Evolutionary conservation across 2,797 vertebrate genomes (phyloP), one percentile per base, ranked within the genome.

Genomic region (Botia almorhae): DNA sequence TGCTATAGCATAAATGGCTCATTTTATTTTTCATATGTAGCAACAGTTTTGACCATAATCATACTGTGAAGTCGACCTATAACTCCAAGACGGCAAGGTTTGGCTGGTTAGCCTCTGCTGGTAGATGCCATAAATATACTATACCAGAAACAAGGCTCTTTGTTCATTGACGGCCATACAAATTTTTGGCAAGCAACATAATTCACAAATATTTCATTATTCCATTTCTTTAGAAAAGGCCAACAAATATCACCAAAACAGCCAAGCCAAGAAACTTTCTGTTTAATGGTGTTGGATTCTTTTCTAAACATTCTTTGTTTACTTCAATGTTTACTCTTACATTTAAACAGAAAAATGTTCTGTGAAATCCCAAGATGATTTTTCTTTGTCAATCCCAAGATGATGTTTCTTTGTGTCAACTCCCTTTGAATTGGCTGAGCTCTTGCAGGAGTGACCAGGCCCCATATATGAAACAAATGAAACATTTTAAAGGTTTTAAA

Each of bases 401-500:
- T 81, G 81, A 83, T 82, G 58, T 85, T 86, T 82, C 68, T 74
- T 80, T 69, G 55, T 70, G 71, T 81, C 76, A 83, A 76, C 67
- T 55, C 80, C 80, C 75, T 82, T 4, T 68, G 64, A 58, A 26
- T 43, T 26, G 33, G 68, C 60, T 51, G 1, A 74, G 53, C 46
- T n/a, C 67, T n/a, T 58, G 64, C 81, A 80, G 70, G 78, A 83
- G 70, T 19, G 29, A 29, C 78, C 74, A 50, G 67, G 81, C 61
- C 53, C n/a, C 0, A 33, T 68, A 78, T 46, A 72, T 56, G 63
- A 55, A 53, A 17, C 63, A 39, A 33, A 73, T 77, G 64, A 69
- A 65, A 61, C 39, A 55, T 26, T 26, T 26, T 26, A 26, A 26
- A 26, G 23, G 7, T 43, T 43, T 1, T 43, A 12, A 36, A 85